Evolutionary conservation across 1,140 invertebrate species (phyloP).

Genomic region (Oreohelix idahoensis): DNA sequence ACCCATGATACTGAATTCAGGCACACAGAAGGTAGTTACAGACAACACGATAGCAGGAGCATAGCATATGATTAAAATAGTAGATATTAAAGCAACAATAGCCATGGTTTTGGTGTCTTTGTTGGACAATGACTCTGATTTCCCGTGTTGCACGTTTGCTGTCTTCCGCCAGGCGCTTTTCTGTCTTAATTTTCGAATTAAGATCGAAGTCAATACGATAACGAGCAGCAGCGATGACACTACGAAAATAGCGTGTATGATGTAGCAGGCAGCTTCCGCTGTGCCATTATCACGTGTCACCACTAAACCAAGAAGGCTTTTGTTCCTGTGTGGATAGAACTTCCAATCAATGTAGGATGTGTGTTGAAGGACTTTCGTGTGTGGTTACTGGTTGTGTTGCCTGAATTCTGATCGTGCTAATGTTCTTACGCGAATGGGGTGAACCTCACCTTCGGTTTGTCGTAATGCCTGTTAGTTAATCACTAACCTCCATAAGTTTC

Average conservation of each 20-base stretch:
- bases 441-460: too few species aligned
- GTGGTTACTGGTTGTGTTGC: too few species aligned
- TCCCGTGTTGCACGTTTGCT: not conserved
- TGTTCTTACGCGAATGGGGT: too few species aligned
- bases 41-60: not conserved
- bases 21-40: not conserved
- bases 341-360: conserved; percentile 10
- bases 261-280: not conserved
- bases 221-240: not conserved
- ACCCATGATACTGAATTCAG: not conserved
- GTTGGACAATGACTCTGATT: not conserved
- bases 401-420: too few species aligned
- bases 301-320: not conserved
- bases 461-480: too few species aligned
- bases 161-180: not conserved
- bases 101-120: not conserved
- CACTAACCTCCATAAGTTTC: too few species aligned
- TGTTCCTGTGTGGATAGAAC: not conserved
- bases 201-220: not conserved
- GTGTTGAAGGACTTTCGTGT: too few species aligned
- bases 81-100: not conserved
- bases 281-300: not conserved
- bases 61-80: not conserved
- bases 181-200: not conserved
- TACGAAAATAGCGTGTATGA: not conserved